These are phyloP conservation scores for Hemithea aestivaria DNA, from an alignment of 2,888 invertebrate genomes.

Conservation along the genomic window DNA sequence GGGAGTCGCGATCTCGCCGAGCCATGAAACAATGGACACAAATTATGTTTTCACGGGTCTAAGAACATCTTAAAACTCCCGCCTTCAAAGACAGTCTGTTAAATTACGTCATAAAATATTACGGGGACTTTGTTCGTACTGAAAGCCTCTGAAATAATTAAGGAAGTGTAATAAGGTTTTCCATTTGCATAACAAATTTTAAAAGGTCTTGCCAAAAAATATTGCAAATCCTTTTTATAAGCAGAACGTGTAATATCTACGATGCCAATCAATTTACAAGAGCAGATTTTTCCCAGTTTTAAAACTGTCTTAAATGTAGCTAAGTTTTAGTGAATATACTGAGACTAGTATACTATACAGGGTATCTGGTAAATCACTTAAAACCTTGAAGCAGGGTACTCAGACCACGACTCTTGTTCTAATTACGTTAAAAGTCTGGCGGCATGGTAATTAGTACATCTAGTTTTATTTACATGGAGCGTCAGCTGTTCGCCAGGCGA, in stretches of 20 bases:
- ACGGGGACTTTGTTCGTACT: conserved; percentile 52
- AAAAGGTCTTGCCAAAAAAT: conserved; percentile 49
- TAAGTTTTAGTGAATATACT: no score
- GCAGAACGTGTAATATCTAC: conserved; percentile 43
- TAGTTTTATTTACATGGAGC: no score
- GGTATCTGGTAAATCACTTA: no score
- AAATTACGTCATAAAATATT: conserved; percentile 68
- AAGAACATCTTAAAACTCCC: conserved; percentile 46
- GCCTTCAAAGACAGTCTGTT: conserved; percentile 54
- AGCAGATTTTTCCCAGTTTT: no score
- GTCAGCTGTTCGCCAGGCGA: no score
- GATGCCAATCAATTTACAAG: no score
- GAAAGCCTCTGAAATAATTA: conserved; percentile 66
- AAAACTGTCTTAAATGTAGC: no score
- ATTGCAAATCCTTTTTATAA: conserved; percentile 59
- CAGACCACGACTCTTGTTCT: no score
- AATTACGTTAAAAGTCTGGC: no score
- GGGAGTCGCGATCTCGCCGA: conserved; percentile 26
- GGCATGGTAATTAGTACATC: no score
- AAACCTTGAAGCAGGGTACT: no score
- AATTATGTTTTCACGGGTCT: conserved; percentile 39
- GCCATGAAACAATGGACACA: conserved; percentile 37
- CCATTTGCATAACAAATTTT: conserved; percentile 69
- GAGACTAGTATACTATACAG: no score
- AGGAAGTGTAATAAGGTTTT: conserved; percentile 67